Conservation (phyloP, 2,797 vertebrate species). For the Halcyon smyrnensis region DNA sequence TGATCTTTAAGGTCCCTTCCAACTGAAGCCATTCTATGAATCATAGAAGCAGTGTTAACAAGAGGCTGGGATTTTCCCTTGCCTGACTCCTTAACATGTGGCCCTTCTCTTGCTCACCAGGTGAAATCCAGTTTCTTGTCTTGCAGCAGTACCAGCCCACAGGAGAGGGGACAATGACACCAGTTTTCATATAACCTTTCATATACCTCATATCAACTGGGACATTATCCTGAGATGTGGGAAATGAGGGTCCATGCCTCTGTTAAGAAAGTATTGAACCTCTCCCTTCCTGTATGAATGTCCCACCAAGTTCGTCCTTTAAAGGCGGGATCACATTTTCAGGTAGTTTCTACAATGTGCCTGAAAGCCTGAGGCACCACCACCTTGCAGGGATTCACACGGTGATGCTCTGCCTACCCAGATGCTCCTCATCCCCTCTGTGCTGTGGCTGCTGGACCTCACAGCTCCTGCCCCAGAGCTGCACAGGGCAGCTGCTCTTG, state of each 20-base stretch:
- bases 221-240: neutral
- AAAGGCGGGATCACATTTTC: neutral
- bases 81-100: rapidly evolving
- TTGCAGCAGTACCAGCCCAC: neutral
- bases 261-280: neutral
- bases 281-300: neutral
- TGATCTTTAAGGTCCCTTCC: too few species aligned
- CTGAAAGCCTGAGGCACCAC: neutral
- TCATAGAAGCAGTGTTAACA: neutral
- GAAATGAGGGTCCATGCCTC: neutral
- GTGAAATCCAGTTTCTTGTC: rapidly evolving
- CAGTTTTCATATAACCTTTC: neutral
- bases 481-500: neutral
- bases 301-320: neutral
- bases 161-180: neutral
- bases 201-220: neutral
- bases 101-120: neutral
- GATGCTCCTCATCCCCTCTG: rapidly evolving
- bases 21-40: neutral
- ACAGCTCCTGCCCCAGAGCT: neutral
- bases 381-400: rapidly evolving
- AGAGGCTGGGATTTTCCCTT: neutral
- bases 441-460: neutral
- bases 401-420: neutral
- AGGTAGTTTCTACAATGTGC: neutral